Base-by-base conservation (phyloP, 2,113 vertebrate species). In the Rutilus rutilus region DNA sequence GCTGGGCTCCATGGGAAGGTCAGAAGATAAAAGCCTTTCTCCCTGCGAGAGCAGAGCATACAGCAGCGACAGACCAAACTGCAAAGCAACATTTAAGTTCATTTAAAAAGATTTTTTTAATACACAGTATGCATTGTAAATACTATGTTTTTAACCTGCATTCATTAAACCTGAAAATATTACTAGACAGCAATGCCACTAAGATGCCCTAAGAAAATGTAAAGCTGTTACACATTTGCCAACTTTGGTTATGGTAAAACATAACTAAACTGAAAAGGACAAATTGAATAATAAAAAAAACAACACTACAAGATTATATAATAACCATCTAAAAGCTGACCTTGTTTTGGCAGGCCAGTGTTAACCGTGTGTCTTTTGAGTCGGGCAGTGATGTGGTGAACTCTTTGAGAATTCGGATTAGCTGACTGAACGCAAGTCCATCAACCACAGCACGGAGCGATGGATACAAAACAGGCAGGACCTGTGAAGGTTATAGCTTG, bases 41-140 rank as follows among this genome's bases (percentile, higher is more conserved):
- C 97, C 97, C 0, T 96, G 97, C 89, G 97, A 99, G 77, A 99
- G 93, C 52, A 99, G 90, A 10, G 95, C 94, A 10, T 98, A 99
- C n/a, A 99, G 93, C 86, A 99, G 90, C 9, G 97, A 98, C 91
- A 99, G 95, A 27, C 97, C 97, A 90, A 99, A 99, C 98, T 99
- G 89, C 4, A 87, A 87, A n/a, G 6, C n/a, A 45, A 14, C 42
- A 57, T 1, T 6, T 21, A 33, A 33, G 8, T 17, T 2, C 0
- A 62, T 47, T 27, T 36, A 14, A 69, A 17, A 52, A 1, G 9
- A 2, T 50, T 5, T 52, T 17, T 17, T 52, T 5, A 52, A 52
- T 1, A 17, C 0, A 57, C 5, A 2, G 6, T 54, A 21, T 2
- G 6, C 17, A 6, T 54, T 19, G 27, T 30, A 54, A 7, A 57